These are phyloP conservation scores for Eumacrocentrus americanus DNA, from an alignment of 2,888 invertebrate species.

Conservation along the genomic window DNA sequence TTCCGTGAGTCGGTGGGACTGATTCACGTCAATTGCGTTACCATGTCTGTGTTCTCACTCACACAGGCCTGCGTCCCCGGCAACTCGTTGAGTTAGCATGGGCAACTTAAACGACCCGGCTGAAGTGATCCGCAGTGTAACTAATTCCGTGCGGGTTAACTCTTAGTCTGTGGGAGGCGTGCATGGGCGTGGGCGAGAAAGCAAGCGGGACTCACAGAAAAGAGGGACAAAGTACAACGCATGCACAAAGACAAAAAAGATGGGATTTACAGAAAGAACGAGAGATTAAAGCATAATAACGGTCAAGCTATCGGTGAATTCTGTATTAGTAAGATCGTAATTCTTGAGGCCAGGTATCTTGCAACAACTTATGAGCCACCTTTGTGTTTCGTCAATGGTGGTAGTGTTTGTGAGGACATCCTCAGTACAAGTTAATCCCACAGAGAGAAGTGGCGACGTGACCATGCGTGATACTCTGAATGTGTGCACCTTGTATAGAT, in stretches of 20 bases:
- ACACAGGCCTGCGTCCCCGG: too few species aligned
- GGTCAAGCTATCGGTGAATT: constrained; percentile 37
- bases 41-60: too few species aligned
- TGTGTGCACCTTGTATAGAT: too few species aligned
- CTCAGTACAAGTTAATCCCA: constrained; percentile 58
- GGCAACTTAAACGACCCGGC: too few species aligned
- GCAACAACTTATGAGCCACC: constrained; percentile 51
- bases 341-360: constrained; percentile 55
- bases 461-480: constrained; percentile 4
- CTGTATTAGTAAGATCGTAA: constrained; percentile 54
- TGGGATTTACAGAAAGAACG: constrained; percentile 31
- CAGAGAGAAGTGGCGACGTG: constrained; percentile 30
- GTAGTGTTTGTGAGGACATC: constrained; percentile 35
- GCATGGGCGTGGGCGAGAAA: too few species aligned
- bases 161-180: too few species aligned
- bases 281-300: constrained; percentile 41
- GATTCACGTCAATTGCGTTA: too few species aligned
- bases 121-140: too few species aligned
- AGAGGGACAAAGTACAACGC: background rate
- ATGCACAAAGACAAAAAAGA: background rate
- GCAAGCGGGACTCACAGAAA: too few species aligned
- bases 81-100: too few species aligned
- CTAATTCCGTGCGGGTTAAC: too few species aligned
- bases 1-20: too few species aligned
- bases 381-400: constrained; percentile 46